A percentile compares a stretch with the other conserved stretches of the same genome.
Conservation (phyloP, 1,140 invertebrate genomes). For the Trichonephila inaurata region DNA sequence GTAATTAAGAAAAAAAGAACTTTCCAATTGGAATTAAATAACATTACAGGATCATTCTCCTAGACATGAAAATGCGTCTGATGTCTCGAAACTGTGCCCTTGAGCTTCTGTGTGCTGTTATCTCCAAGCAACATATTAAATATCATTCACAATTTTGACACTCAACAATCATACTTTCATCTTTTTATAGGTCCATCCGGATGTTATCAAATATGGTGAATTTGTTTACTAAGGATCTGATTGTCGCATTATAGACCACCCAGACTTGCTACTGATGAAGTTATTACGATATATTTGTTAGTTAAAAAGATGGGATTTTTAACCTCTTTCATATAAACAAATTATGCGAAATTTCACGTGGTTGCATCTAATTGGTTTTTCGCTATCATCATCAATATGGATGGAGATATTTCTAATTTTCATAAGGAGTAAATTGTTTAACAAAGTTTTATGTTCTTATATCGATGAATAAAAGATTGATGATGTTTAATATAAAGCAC, state of each 20-base stretch:
- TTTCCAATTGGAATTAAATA: conserved; percentile 17
- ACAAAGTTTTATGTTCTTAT: no score
- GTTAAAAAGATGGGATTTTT: conserved; percentile 8
- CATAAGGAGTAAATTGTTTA: no score
- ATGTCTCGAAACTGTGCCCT: conserved; percentile 23
- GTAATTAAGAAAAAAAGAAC: not conserved
- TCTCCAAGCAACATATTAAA: not conserved
- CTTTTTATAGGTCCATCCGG: not conserved
- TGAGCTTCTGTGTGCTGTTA: not conserved
- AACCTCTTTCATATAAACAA: not conserved
- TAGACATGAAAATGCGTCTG: conserved; percentile 38
- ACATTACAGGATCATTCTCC: not conserved
- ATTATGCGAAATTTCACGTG: no score
- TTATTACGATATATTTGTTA: not conserved
- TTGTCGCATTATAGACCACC: conserved; percentile 2
- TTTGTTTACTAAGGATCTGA: conserved; percentile 6
- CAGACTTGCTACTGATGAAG: not conserved
- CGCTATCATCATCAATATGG: no score
- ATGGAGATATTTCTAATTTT: no score
- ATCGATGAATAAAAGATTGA: no score
- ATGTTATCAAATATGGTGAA: not conserved
- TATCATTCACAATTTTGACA: conserved; percentile 35
- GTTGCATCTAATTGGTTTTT: no score
- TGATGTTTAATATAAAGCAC: no score
- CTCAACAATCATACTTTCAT: conserved; percentile 32